Conservation (phyloP, 2,113 vertebrate genomes). For the Callionymus lyra region DNA sequence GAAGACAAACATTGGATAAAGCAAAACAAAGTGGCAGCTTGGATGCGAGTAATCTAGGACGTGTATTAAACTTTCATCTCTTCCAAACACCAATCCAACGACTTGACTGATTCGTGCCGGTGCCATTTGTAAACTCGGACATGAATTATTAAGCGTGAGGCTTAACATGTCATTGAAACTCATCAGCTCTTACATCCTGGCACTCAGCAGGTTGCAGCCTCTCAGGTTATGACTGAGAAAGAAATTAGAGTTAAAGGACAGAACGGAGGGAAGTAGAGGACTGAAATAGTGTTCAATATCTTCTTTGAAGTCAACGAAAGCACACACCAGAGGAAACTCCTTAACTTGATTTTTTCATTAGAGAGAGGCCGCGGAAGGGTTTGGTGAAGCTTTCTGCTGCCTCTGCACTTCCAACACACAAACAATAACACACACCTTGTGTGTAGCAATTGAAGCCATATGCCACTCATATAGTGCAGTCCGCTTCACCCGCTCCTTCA, state of each 20-base stretch:
- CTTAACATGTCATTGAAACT: conserved; percentile 52
- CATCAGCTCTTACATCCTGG: conserved; percentile 42
- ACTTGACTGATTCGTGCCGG: conserved; percentile 56
- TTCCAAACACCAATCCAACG: conserved; percentile 59
- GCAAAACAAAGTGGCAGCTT: conserved; percentile 58
- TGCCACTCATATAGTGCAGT: conserved; percentile 56
- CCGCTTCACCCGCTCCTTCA: conserved; percentile 13
- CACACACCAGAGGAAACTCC: conserved; percentile 17
- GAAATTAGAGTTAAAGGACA: neutral
- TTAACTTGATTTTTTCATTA: conserved; percentile 57
- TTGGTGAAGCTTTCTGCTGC: conserved; percentile 51
- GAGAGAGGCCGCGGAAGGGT: conserved; percentile 43
- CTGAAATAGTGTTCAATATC: neutral
- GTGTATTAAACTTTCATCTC: conserved; percentile 68
- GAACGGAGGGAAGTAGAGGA: neutral
- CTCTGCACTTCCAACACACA: conserved; percentile 55
- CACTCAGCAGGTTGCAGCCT: conserved; percentile 29
- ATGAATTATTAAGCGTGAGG: conserved; percentile 62
- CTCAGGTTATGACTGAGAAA: conserved; percentile 25
- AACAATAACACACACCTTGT: conserved; percentile 37
- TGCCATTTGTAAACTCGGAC: conserved; percentile 65
- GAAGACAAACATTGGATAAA: conserved; percentile 32
- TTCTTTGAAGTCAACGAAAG: conserved; percentile 5
- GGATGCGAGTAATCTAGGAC: conserved; percentile 61
- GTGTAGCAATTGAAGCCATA: conserved; percentile 53